These are phyloP conservation scores for Oreochromis tanganicae DNA, from an alignment of 2,113 vertebrate genomes.

Conservation along the genomic window DNA sequence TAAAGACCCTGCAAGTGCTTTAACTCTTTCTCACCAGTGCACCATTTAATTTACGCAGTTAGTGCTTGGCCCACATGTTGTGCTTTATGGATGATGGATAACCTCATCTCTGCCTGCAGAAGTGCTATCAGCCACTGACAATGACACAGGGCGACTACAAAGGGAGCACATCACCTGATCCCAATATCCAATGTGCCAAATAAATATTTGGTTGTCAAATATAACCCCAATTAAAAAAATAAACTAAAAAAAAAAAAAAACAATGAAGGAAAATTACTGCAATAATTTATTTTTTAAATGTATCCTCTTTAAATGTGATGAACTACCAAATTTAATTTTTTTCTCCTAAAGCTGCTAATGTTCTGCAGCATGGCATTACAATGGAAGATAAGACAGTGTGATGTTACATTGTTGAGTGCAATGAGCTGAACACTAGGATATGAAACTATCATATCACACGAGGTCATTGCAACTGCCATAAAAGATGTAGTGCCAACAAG, in stretches of 20 bases:
- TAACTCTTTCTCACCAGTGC: not conserved
- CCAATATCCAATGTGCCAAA: no score
- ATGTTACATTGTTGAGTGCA: no score
- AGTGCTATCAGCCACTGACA: fast-evolving
- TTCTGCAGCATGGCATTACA: no score
- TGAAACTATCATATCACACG: not conserved
- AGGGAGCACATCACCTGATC: no score
- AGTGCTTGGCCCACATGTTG: not conserved
- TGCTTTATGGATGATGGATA: not conserved
- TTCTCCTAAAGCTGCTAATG: no score
- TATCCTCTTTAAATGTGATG: not conserved
- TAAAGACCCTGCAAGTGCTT: not conserved
- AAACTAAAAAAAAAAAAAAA: no score
- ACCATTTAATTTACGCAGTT: not conserved
- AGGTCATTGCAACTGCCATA: not conserved
- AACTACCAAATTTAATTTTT: not conserved
- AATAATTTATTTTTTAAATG: not conserved
- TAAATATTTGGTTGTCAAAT: no score
- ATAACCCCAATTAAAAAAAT: no score
- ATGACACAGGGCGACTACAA: not conserved
- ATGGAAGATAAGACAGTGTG: no score
- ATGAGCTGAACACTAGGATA: no score
- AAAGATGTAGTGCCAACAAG: not conserved
- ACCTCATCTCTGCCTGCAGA: not conserved
- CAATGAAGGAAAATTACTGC: no score